These are phyloP conservation scores for Epicauta chinensis DNA, from an alignment of 1,140 invertebrate genomes.

Conservation along the genomic window DNA sequence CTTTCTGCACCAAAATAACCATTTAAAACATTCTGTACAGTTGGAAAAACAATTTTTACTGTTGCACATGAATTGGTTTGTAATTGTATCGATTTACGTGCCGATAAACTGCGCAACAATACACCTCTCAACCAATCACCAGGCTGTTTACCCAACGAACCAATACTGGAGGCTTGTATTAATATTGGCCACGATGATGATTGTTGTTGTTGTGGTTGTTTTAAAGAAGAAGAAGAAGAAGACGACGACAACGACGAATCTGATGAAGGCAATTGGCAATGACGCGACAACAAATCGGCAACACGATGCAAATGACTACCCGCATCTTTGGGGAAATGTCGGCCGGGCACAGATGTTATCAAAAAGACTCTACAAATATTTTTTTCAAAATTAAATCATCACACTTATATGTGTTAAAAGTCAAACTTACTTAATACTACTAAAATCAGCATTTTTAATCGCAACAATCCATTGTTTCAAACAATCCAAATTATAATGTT, in stretches of 20 bases:
- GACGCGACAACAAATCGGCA: slow-evolving; percentile 54
- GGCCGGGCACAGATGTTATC: slow-evolving; percentile 76
- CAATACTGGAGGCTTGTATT: slow-evolving; percentile 87
- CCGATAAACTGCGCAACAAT: slow-evolving; percentile 56
- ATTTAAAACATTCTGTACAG: slow-evolving; percentile 67
- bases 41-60: slow-evolving; percentile 59
- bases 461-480: slow-evolving; percentile 67
- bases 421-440: slow-evolving; percentile 30
- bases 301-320: slow-evolving; percentile 71
- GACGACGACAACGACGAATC: slow-evolving; percentile 8
- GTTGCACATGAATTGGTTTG: slow-evolving; percentile 32
- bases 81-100: slow-evolving; percentile 41
- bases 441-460: slow-evolving; percentile 73
- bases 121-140: slow-evolving; percentile 65
- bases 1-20: slow-evolving; percentile 80
- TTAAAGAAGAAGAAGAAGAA: too few relatives aligned
- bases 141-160: slow-evolving; percentile 66
- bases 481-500: slow-evolving; percentile 61
- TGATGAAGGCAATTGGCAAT: slow-evolving; percentile 52
- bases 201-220: slow-evolving; percentile 46
- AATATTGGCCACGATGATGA: slow-evolving; percentile 61
- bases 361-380: slow-evolving; percentile 65
- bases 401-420: too few relatives aligned
- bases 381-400: too few relatives aligned
- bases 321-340: slow-evolving; percentile 52